Base-by-base conservation (phyloP, 2,113 vertebrate species). In the human (Homo sapiens) region DNA sequence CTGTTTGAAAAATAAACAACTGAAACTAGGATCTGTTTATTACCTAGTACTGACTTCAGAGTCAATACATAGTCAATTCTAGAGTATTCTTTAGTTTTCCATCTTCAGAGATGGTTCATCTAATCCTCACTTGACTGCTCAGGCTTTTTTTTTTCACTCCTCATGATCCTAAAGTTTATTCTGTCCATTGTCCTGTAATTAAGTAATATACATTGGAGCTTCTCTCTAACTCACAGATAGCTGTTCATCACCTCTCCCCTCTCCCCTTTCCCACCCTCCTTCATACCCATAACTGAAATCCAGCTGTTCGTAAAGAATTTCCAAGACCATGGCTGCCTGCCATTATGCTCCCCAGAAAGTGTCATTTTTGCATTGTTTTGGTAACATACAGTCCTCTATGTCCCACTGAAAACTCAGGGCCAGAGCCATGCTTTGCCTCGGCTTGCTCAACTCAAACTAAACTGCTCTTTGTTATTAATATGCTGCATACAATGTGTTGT, bases 331-430 rank as follows among this genome's bases (percentile, higher is more conserved):
- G 52, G 55, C 90, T 83, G 30, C 27, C 68, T 80, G 75, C 90
- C 93, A 88, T 79, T 83, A 61, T 59, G 35, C 82, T 96, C 94
- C 61, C 86, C 68, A 84, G 83, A 79, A 94, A 68, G n/a, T 93
- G 78, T 66, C 85, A 30, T 95, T 91, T 97, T 91, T 84, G 59
- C 45, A 76, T 93, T 89, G 45, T 73, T 96, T 93, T 86, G 81
- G 8, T 73, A 70, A 43, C 50, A 32, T 59, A 45, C 43, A 59
- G 23, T 76, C 79, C 43, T 97, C 70, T 5, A 18, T 86, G 82
- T 94, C 18, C 91, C 73, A 78, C 83, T 43, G 22, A 48, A 87
- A 35, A 23, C 40, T 83, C 32, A 78, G 43, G 40, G 23, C 82
- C 73, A 70, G 68, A 73, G 93, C 81, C 57, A 1, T 81, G 81